Evolutionary conservation across 2,888 invertebrate genomes (phyloP), one percentile per base, ranked within the genome.

Genomic region (Agrochola litura): DNA sequence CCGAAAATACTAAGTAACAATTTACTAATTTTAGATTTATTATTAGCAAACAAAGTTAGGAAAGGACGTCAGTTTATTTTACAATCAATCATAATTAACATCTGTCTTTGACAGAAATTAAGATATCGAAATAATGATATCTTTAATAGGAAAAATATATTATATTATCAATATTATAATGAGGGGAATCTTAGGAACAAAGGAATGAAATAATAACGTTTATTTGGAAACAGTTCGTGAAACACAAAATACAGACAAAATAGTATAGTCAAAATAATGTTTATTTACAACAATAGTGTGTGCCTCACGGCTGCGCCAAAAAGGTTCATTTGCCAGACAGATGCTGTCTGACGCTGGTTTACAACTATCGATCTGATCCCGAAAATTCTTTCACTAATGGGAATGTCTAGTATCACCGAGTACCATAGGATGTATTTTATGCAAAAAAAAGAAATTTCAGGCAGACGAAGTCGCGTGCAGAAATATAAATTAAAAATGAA

Each of bases 1-100:
- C 69, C 76, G 66, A 37, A 82, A 78, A 78, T 66, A 52, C 60
- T 69, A 61, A 72, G 16, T 54, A 76, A 61, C 54, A 16, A 76
- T 84, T 68, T 67, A 81, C 30, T 63, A 64, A 64, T 67, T 71
- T 79, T 60, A 41, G 46, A 82, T 61, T 76, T 41, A 64, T 76
- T 54, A 65, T 54, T 69, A 25, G 41, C 43, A 79, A 60, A 63
- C 22, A 49, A 63, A 22, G 25, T 61, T 22, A 19, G 12, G 10
- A 61, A 19, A 61, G 16, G 25, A 75, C 14, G 41, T 19, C 60
- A 54, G n/a, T 54, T 61, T 56, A 79, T 73, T 73, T 14, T 46
- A 60, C 60, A 19, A 81, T 81, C 60, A 61, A 58, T 74, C 37
- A 54, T n/a, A 60, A 22, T 65, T 22, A 25, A 65, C 25, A 73